Evolutionary conservation across 2,797 vertebrate species (phyloP).

Genomic region (Chrysocyon brachyurus): DNA sequence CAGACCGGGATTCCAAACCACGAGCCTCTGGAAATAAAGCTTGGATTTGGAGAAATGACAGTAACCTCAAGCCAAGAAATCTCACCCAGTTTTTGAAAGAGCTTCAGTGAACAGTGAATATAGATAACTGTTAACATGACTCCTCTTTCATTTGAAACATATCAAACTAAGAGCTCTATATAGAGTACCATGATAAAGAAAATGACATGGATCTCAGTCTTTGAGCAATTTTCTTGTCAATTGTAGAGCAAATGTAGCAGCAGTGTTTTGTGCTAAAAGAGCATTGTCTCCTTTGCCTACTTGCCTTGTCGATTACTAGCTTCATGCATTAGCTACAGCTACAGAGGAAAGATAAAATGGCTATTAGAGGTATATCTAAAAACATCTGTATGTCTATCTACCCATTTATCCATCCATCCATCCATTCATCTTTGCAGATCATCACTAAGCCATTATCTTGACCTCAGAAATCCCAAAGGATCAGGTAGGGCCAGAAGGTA

Average conservation of each 20-base stretch:
- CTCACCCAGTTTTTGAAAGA: constrained; percentile 86
- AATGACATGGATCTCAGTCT: neutral
- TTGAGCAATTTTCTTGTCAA: neutral
- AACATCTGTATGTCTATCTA: neutral
- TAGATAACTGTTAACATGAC: constrained; percentile 35
- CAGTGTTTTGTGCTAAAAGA: neutral
- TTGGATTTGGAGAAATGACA: constrained; percentile 81
- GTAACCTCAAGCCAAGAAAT: constrained; percentile 86
- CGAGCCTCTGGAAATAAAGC: constrained; percentile 86
- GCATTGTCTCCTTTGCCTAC: neutral
- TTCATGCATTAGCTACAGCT: neutral
- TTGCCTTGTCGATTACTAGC: neutral
- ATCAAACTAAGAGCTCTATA: neutral
- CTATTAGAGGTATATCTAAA: neutral
- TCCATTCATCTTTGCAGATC: neutral
- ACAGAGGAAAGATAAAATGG: neutral
- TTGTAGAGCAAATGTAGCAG: neutral
- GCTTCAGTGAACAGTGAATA: constrained; percentile 77
- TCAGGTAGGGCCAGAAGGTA: fast-evolving
- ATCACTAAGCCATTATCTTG: neutral
- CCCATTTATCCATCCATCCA: neutral
- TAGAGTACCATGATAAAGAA: neutral
- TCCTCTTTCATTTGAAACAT: constrained; percentile 48
- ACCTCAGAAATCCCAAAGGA: neutral
- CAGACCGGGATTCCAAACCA: constrained; percentile 88